Evolutionary conservation across 2,888 invertebrate genomes (phyloP).

Genomic region (Thecophora atra): DNA sequence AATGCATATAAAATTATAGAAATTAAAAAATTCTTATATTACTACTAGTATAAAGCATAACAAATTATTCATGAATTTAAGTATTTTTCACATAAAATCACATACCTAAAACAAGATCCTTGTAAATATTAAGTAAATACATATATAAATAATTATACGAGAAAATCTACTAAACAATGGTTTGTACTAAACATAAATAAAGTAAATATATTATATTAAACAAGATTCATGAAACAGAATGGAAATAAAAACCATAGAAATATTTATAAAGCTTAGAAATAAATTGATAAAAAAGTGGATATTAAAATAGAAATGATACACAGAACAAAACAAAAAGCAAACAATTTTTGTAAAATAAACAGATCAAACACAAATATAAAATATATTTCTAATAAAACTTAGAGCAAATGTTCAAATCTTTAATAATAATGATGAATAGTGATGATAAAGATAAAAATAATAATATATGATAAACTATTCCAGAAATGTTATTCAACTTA

Average conservation of each 20-base stretch:
- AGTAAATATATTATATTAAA: neutral
- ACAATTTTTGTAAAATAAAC: conserved; percentile 18
- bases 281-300: neutral
- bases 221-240: neutral
- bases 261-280: conserved; percentile 27
- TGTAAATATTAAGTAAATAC: conserved; percentile 23
- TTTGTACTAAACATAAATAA: conserved; percentile 22
- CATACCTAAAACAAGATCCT: no score
- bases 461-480: conserved; percentile 15
- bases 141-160: no score
- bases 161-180: neutral
- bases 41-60: neutral
- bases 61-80: neutral
- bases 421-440: neutral
- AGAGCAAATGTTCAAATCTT: conserved; percentile 7
- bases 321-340: neutral
- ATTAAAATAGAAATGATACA: neutral
- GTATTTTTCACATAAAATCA: conserved; percentile 26
- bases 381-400: conserved; percentile 16
- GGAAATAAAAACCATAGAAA: neutral
- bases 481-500: conserved; percentile 19
- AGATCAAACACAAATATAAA: conserved; percentile 2
- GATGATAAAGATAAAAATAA: neutral
- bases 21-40: no score
- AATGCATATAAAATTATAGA: no score